phyloP scores from a whole-genome alignment of 2,888 invertebrate species.

The Cephus nigrinus region DNA sequence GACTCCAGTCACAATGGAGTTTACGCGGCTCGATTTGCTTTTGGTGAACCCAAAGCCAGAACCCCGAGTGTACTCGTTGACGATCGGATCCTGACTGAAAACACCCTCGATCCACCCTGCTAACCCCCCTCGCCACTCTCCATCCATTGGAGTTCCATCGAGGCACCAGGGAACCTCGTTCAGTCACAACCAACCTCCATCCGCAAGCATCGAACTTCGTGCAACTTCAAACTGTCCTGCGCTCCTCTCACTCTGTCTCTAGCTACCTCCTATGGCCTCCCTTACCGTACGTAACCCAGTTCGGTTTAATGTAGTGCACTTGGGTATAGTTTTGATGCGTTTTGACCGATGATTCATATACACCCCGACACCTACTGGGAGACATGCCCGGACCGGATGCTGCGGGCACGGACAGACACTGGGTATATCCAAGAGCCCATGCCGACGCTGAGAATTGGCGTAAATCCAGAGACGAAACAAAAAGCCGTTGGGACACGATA shows the following conservation, averaged over 20 bases:
- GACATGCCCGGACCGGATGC: too few species aligned
- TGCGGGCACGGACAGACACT: too few species aligned
- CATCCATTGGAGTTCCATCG: not conserved
- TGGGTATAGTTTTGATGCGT: too few species aligned
- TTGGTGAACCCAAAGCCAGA: not conserved
- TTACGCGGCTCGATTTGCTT: not conserved
- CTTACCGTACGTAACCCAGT: conserved; percentile 27
- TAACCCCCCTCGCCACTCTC: too few species aligned
- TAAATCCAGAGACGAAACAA: conserved; percentile 37
- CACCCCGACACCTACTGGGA: too few species aligned
- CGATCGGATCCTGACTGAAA: not conserved
- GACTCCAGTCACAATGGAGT: not conserved
- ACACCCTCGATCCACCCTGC: not conserved
- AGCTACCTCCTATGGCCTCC: not conserved
- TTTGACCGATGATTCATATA: too few species aligned
- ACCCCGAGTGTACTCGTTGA: not conserved
- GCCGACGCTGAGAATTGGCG: conserved; percentile 22
- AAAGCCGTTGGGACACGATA: conserved; percentile 18
- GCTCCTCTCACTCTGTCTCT: conserved; percentile 8
- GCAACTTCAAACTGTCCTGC: conserved; percentile 2
- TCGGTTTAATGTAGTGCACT: conserved; percentile 12
- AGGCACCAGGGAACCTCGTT: not conserved
- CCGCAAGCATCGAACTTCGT: not conserved
- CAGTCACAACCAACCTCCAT: not conserved
- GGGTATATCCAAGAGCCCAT: too few species aligned